These are phyloP conservation scores for Drosophila neocordata DNA, from an alignment of 1,140 invertebrate species.

Conservation along the genomic window DNA sequence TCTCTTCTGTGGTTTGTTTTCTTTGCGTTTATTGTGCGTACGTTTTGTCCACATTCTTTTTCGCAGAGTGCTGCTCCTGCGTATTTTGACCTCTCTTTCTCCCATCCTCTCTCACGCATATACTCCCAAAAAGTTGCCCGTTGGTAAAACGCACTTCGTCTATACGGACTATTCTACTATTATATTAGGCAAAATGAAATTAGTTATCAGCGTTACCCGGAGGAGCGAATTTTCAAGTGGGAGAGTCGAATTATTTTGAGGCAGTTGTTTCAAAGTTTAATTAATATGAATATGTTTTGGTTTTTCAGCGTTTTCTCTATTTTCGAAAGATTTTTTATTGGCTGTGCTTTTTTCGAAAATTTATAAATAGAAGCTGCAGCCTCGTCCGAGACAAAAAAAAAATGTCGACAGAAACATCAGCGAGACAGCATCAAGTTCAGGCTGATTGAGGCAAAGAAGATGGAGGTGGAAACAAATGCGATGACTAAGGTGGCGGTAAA, in stretches of 20 bases:
- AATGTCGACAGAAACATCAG: slow-evolving; percentile 19
- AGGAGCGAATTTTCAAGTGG: not conserved
- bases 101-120: not conserved
- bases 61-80: slow-evolving; percentile 26
- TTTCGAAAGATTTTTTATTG: slow-evolving; percentile 46
- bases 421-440: slow-evolving; percentile 76
- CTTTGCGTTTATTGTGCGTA: slow-evolving; percentile 44
- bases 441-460: slow-evolving; percentile 29
- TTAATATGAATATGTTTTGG: slow-evolving; percentile 41
- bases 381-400: slow-evolving; percentile 21
- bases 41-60: slow-evolving; percentile 9
- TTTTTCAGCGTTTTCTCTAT: slow-evolving; percentile 3
- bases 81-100: slow-evolving; percentile 35
- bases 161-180: not conserved
- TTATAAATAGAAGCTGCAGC: slow-evolving; percentile 55
- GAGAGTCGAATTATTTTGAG: not conserved
- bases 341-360: slow-evolving; percentile 39
- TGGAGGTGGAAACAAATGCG: slow-evolving; percentile 1
- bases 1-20: slow-evolving; percentile 37
- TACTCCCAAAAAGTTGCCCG: no score
- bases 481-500: not conserved
- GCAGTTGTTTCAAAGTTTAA: slow-evolving; percentile 34
- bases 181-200: not conserved
- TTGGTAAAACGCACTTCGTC: no score
- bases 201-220: not conserved